Evolutionary conservation across 2,113 vertebrate species (phyloP).

Genomic region (Psammodynastes pulverulentus): DNA sequence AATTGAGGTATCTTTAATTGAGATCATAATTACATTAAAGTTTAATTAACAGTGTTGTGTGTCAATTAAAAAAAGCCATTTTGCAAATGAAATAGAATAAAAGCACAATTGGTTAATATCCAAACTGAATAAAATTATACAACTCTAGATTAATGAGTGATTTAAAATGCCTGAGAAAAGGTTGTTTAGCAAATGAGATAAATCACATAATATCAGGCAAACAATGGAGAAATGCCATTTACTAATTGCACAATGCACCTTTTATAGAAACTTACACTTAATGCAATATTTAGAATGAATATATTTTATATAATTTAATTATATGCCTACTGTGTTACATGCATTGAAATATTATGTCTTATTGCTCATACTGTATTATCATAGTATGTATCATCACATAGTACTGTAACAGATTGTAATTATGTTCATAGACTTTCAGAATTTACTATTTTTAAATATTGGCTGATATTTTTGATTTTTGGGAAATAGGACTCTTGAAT

Average conservation of each 20-base stretch:
- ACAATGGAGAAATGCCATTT: slow-evolving; percentile 17
- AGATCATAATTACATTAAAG: slow-evolving; percentile 30
- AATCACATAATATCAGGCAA: slow-evolving; percentile 18
- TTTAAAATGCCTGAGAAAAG: slow-evolving; percentile 16
- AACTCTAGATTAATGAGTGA: slow-evolving; percentile 22
- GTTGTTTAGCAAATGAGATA: slow-evolving; percentile 10
- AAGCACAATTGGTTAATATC: slow-evolving; percentile 30
- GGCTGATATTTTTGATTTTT: not conserved
- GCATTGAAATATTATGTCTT: not conserved
- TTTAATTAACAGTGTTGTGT: slow-evolving; percentile 29
- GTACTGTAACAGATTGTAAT: not conserved
- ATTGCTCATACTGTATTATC: not conserved
- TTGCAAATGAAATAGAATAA: slow-evolving; percentile 27
- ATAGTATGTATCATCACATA: not conserved
- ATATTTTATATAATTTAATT: not conserved
- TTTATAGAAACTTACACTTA: not conserved
- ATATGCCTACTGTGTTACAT: not conserved
- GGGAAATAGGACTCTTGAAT: not conserved
- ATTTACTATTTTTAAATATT: not conserved
- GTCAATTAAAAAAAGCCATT: slow-evolving; percentile 31
- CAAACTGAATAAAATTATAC: slow-evolving; percentile 28
- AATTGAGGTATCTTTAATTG: slow-evolving; percentile 22
- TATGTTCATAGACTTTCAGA: not conserved
- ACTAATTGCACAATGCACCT: not conserved
- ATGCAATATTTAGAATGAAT: not conserved